Base-by-base conservation (phyloP, 2,888 invertebrate species). In the Drosophila nr. fundita region DNA sequence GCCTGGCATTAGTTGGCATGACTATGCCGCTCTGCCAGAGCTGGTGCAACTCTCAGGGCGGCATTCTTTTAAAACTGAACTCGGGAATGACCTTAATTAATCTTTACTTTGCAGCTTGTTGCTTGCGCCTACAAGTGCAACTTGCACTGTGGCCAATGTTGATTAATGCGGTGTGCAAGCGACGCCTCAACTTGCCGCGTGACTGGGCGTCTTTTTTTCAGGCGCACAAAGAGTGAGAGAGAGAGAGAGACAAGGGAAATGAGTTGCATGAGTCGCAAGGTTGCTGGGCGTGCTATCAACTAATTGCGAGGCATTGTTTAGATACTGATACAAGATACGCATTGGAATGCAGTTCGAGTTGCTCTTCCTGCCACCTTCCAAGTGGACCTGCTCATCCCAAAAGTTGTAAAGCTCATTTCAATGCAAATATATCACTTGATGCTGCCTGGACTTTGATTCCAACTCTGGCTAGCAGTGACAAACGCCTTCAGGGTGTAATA, bases 81-180 rank as follows among this genome's bases (percentile, higher is more conserved):
- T 73, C 61, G 42, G 63, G 68, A 45, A 62, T 89, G 90, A 83
- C 90, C 89, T 88, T 86, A 90, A 87, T 90, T 90, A 87, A 88
- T 87, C 87, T 85, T 73, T 50, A 69, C 40, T 42, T 34, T 15
- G 36, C 67, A 27, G 67, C 60, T 57, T 60, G 65, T 50, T 53
- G 45, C 57, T 36, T 48, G 73, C 64, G 75, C 60, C 59, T 42
- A 62, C 36, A 55, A 62, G 57, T 49, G 59, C 63, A 60, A 60
- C 73, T 48, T 76, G 68, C 62, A 76, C 30, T 83, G 90, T 69
- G 73, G 65, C 88, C 87, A 81, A 89, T 84, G 68, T 62, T 88
- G 84, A 85, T 89, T 87, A 87, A 87, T 85, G 84, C 54, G 72
- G 68, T 77, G 57, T 70, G 63, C 60, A 66, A 68, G 40, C n/a